Evolutionary conservation across 2,888 invertebrate genomes (phyloP).

Genomic region (Hesperia comma): DNA sequence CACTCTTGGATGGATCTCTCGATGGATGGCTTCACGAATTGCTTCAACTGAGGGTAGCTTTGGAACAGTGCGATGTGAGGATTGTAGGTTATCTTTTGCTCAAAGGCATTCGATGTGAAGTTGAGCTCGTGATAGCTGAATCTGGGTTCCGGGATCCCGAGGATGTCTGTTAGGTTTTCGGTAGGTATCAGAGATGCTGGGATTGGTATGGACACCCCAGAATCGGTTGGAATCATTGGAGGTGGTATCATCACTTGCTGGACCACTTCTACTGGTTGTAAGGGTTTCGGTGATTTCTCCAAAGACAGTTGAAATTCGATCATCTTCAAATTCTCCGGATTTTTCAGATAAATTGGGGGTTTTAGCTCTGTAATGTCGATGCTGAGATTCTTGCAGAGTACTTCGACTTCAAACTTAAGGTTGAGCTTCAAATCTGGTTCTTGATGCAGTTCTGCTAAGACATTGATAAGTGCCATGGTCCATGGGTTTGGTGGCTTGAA

Average conservation of each 20-base stretch:
- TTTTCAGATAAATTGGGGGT: conserved; percentile 88
- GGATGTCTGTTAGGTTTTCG: conserved; percentile 14
- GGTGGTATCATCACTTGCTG: conserved; percentile 8
- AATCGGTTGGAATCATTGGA: conserved; percentile 19
- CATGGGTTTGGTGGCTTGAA: conserved; percentile 97
- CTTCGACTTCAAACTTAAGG: conserved; percentile 98
- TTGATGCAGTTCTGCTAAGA: conserved; percentile 95
- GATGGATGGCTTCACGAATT: conserved; percentile 90
- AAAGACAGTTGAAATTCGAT: conserved; percentile 92
- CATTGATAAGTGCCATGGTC: conserved; percentile 96
- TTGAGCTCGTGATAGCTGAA: conserved; percentile 93
- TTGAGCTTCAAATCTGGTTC: conserved; percentile 96
- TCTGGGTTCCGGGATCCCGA: conserved; percentile 85
- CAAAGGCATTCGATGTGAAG: conserved; percentile 86
- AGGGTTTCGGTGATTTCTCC: conserved; percentile 10
- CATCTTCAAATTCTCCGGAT: conserved; percentile 88
- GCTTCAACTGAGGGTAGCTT: conserved; percentile 92
- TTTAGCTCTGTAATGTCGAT: conserved; percentile 85
- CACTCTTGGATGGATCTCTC: conserved; percentile 96
- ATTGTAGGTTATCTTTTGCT: conserved; percentile 89
- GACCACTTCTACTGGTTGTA: neutral
- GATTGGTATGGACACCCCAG: conserved; percentile 16
- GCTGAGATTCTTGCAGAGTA: conserved; percentile 94
- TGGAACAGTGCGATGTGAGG: conserved; percentile 88
- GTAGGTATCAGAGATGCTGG: conserved; percentile 24